These are phyloP conservation scores for Paramormyrops kingsleyae DNA, from an alignment of 2,113 vertebrate species.

Conservation along the genomic window DNA sequence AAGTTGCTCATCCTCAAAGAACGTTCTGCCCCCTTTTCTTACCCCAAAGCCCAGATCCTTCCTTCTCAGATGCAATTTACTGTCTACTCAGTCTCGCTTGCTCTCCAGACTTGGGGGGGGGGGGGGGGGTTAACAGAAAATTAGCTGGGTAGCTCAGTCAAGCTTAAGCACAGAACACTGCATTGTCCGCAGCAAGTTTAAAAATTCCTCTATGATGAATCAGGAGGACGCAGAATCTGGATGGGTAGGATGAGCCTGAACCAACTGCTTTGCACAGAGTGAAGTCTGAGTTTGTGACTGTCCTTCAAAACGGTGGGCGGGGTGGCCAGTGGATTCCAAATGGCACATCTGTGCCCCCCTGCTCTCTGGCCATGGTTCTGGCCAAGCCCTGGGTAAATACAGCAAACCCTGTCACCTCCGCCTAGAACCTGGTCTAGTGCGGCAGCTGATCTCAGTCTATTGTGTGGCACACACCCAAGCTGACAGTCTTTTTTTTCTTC, in stretches of 20 bases:
- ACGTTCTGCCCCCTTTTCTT: slow-evolving; percentile 11
- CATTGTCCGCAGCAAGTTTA: slow-evolving; percentile 56
- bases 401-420: neutral
- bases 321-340: neutral
- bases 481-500: neutral
- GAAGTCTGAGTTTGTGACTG: neutral
- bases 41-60: slow-evolving; percentile 31
- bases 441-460: neutral
- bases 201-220: slow-evolving; percentile 54
- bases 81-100: slow-evolving; percentile 48
- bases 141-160: slow-evolving; percentile 60
- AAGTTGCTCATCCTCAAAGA: slow-evolving; percentile 19
- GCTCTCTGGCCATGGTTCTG: neutral
- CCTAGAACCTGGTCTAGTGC: neutral
- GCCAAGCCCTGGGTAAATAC: neutral
- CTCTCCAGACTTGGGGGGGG: slow-evolving; percentile 55
- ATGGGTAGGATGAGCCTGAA: neutral
- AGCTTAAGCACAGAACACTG: slow-evolving; percentile 62
- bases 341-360: neutral
- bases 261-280: neutral
- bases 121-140: slow-evolving; percentile 59
- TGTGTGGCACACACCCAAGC: neutral
- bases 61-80: slow-evolving; percentile 58
- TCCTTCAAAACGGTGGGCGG: neutral
- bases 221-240: neutral